Conservation (phyloP, 2,888 invertebrate genomes). For the Apotomis betuletana region DNA sequence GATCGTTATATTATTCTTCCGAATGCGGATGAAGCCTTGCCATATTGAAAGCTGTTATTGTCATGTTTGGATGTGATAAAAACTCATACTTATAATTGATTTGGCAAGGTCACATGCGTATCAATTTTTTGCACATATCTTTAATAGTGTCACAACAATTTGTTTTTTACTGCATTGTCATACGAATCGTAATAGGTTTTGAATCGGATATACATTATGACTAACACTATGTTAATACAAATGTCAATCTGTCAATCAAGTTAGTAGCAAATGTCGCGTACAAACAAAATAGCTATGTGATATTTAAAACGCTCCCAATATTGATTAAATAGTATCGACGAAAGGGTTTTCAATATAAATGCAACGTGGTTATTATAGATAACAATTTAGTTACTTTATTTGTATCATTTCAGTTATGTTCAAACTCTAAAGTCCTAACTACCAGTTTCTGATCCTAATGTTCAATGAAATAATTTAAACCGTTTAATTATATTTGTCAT, state of each 20-base stretch:
- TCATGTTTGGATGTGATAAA: slow-evolving; percentile 19
- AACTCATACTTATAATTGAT: slow-evolving; percentile 26
- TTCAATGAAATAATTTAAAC: neutral
- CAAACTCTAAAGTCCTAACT: too few relatives aligned
- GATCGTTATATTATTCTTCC: too few relatives aligned
- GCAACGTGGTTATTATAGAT: too few relatives aligned
- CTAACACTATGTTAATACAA: slow-evolving; percentile 24
- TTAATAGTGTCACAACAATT: slow-evolving; percentile 15
- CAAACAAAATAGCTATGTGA: neutral
- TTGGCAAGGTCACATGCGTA: slow-evolving; percentile 37
- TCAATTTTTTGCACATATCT: slow-evolving; percentile 19
- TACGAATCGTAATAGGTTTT: slow-evolving; percentile 2
- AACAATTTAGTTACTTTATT: too few relatives aligned
- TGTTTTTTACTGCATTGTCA: slow-evolving; percentile 19
- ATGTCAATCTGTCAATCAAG: slow-evolving; percentile 27
- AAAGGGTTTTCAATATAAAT: too few relatives aligned
- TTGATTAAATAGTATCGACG: too few relatives aligned
- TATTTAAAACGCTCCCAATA: neutral
- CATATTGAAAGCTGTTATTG: slow-evolving; percentile 9
- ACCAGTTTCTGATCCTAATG: neutral
- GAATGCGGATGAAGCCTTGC: slow-evolving; percentile 42
- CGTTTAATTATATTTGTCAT: neutral
- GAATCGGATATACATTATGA: neutral
- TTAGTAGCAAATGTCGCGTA: neutral
- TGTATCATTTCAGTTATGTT: too few relatives aligned